Percentiles rank a stretch among this genome's conserved stretches.
Evolutionary conservation across 2,797 vertebrate genomes (phyloP).

Genomic region (Borostomias antarcticus): DNA sequence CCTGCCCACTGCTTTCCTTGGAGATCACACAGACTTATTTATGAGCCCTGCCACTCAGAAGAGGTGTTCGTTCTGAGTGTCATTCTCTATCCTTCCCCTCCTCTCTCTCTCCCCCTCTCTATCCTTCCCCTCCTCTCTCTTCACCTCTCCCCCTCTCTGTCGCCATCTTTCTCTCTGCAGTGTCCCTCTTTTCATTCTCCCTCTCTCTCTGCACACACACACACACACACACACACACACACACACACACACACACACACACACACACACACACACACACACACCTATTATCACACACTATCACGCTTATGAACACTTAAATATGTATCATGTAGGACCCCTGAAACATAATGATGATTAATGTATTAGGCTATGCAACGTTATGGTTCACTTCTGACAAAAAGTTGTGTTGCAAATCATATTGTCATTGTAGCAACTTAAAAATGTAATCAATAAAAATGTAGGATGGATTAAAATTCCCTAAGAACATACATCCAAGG

Average conservation of each 20-base stretch:
- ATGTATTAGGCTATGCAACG: too few relatives aligned
- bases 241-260: neutral
- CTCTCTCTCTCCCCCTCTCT: neutral
- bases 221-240: neutral
- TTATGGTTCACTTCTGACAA: neutral
- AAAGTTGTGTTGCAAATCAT: neutral
- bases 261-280: neutral
- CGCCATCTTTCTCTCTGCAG: too few relatives aligned
- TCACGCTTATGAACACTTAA: neutral
- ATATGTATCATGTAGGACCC: too few relatives aligned
- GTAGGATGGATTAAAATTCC: neutral
- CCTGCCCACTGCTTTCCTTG: neutral
- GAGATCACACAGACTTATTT: neutral
- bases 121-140: too few relatives aligned
- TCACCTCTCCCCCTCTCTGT: neutral
- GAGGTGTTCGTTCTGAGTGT: conserved; percentile 44
- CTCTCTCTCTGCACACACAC: too few relatives aligned
- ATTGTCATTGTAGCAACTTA: neutral
- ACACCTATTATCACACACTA: neutral
- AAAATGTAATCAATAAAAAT: neutral
- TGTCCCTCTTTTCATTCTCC: too few relatives aligned
- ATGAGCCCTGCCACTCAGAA: conserved; percentile 51
- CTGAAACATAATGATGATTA: too few relatives aligned
- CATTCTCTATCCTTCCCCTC: conserved; percentile 20
- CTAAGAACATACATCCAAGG: neutral